Conservation (phyloP, 2,797 vertebrate species). For the Poeciliopsis presidionis region DNA sequence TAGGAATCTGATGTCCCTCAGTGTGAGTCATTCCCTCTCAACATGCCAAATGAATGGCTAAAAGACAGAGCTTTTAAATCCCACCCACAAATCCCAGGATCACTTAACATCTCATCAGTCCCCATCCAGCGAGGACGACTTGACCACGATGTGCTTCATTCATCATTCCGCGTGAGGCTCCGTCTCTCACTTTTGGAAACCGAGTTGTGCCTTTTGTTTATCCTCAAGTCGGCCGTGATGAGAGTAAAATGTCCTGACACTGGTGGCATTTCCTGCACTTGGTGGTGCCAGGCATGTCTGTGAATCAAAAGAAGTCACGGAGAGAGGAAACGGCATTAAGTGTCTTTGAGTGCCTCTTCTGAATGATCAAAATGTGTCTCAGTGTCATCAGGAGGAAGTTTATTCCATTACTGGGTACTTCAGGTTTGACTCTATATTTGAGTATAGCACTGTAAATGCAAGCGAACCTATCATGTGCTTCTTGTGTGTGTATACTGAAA, state of each 20-base stretch:
- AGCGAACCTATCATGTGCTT: constrained; percentile 42
- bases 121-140: constrained; percentile 27
- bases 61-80: constrained; percentile 66
- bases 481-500: constrained; percentile 17
- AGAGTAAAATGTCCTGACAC: constrained; percentile 62
- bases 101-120: constrained; percentile 68
- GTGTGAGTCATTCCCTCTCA: constrained; percentile 47
- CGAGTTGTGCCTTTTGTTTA: constrained; percentile 62
- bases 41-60: constrained; percentile 50
- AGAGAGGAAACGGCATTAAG: constrained; percentile 44
- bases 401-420: constrained; percentile 51
- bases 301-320: constrained; percentile 59
- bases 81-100: constrained; percentile 72
- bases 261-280: constrained; percentile 62
- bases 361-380: constrained; percentile 43
- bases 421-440: constrained; percentile 33
- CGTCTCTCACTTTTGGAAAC: constrained; percentile 36
- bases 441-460: constrained; percentile 29
- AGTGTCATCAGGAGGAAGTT: constrained; percentile 36
- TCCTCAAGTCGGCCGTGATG: constrained; percentile 45
- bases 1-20: constrained; percentile 63
- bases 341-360: constrained; percentile 54
- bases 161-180: constrained; percentile 52
- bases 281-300: constrained; percentile 57
- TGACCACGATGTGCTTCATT: constrained; percentile 50